Evolutionary conservation across 2,113 vertebrate species (phyloP).

Genomic region (Coryphaenoides rupestris): DNA sequence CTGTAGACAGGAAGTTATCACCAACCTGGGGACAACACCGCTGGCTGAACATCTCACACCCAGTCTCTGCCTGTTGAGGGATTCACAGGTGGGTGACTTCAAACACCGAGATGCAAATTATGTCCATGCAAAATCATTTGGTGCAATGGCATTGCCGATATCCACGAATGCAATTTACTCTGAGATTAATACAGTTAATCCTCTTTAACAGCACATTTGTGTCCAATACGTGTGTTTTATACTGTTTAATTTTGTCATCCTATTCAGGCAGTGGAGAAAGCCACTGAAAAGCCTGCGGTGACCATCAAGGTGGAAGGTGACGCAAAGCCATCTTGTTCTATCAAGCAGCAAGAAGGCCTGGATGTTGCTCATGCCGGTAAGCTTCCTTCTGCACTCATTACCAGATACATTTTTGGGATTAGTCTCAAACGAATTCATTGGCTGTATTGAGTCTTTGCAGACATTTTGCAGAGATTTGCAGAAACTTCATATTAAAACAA

Average conservation of each 20-base stretch:
- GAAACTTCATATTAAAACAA: too few relatives aligned
- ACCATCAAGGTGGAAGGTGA: slow-evolving; percentile 49
- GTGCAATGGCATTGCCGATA: too few relatives aligned
- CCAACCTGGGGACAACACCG: neutral
- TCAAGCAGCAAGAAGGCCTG: slow-evolving; percentile 31
- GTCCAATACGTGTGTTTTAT: neutral
- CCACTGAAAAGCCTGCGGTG: slow-evolving; percentile 2
- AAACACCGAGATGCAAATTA: neutral
- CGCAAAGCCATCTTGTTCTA: slow-evolving; percentile 22
- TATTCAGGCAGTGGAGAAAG: slow-evolving; percentile 35
- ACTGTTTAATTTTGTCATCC: neutral
- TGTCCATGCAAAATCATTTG: neutral
- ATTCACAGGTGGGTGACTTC: slow-evolving; percentile 30
- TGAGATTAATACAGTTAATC: too few relatives aligned
- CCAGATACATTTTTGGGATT: neutral
- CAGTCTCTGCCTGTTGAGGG: slow-evolving; percentile 14
- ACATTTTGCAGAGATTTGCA: too few relatives aligned
- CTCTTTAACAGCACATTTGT: too few relatives aligned
- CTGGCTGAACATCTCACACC: neutral
- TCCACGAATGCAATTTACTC: too few relatives aligned
- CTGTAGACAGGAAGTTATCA: slow-evolving; percentile 22
- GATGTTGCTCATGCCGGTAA: slow-evolving; percentile 27
- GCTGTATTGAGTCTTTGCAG: too few relatives aligned
- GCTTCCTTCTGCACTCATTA: neutral
- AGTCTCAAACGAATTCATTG: too few relatives aligned